Conservation (phyloP, 2,888 invertebrate genomes). For the Lithophane semibrunnea region DNA sequence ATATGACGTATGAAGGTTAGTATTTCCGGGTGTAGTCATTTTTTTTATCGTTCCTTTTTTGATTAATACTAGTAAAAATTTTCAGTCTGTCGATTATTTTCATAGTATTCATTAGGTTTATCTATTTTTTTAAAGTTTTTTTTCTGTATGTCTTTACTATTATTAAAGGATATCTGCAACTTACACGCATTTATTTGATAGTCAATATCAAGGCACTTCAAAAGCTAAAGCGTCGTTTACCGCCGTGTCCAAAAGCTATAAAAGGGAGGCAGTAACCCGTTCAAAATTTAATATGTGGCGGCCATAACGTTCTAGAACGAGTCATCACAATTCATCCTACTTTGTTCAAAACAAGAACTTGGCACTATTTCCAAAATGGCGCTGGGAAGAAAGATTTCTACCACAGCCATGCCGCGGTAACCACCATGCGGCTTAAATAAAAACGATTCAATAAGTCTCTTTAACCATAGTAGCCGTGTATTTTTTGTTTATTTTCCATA, state of each 20-base stretch:
- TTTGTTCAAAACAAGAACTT: slow-evolving; percentile 56
- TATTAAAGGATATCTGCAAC: neutral
- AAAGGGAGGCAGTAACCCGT: slow-evolving; percentile 34
- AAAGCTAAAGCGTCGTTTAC: slow-evolving; percentile 18
- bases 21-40: neutral
- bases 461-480: slow-evolving; percentile 32
- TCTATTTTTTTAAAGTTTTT: neutral
- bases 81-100: neutral
- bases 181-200: slow-evolving; percentile 27
- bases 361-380: slow-evolving; percentile 37
- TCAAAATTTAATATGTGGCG: slow-evolving; percentile 51
- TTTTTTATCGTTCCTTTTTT: neutral
- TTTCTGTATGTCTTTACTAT: neutral
- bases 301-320: slow-evolving; percentile 34
- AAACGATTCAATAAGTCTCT: slow-evolving; percentile 28
- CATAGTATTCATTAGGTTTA: neutral
- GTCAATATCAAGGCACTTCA: slow-evolving; percentile 27
- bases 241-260: slow-evolving; percentile 36
- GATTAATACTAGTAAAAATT: neutral
- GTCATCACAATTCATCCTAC: slow-evolving; percentile 54
- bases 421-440: slow-evolving; percentile 28
- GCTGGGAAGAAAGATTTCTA: slow-evolving; percentile 37
- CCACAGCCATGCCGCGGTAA: slow-evolving; percentile 13
- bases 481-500: slow-evolving; percentile 42
- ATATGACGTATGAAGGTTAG: slow-evolving; percentile 7